Conservation (phyloP, 1,140 invertebrate genomes). For the Pentalonia nigronervosa region DNA sequence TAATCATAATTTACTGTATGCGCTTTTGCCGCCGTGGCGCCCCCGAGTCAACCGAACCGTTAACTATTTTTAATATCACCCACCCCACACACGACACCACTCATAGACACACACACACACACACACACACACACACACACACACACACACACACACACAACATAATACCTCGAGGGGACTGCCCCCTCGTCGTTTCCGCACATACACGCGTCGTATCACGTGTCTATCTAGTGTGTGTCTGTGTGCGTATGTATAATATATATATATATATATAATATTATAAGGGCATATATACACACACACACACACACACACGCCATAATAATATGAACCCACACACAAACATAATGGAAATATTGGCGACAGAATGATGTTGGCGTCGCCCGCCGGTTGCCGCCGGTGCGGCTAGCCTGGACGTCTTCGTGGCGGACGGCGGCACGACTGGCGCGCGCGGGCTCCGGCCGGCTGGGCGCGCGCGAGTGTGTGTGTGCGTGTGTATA, state of each 20-base stretch:
- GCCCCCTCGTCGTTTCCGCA: background rate
- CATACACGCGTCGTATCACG: background rate
- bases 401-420: constrained; percentile 55
- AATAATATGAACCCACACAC: constrained; percentile 29
- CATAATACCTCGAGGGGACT: constrained; percentile 20
- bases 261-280: background rate
- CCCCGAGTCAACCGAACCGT: constrained; percentile 26
- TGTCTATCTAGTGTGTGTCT: background rate
- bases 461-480: constrained; percentile 47
- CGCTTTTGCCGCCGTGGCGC: background rate
- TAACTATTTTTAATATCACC: constrained; percentile 38
- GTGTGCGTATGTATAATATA: background rate
- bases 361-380: constrained; percentile 58
- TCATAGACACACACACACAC: background rate
- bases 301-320: background rate
- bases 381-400: constrained; percentile 49
- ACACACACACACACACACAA: too few relatives aligned
- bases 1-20: background rate
- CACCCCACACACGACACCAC: background rate
- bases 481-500: background rate
- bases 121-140: background rate
- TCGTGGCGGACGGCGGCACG: constrained; percentile 35
- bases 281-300: background rate
- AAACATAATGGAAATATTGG: constrained; percentile 55
- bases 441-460: constrained; percentile 54